Base-by-base conservation (phyloP, 2,797 vertebrate genomes). In the Odontamblyopus rebecca region DNA sequence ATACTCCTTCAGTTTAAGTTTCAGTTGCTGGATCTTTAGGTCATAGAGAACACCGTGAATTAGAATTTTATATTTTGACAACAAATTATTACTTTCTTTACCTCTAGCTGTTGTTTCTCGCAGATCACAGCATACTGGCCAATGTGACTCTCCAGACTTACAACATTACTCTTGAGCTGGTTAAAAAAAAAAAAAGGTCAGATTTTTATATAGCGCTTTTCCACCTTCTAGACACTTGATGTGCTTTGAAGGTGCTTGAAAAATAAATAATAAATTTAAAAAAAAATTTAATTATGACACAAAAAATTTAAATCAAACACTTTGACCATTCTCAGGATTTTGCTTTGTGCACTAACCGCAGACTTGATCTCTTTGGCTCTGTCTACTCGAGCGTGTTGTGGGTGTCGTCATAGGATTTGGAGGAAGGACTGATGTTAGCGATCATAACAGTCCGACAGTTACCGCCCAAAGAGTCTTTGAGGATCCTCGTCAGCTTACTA, bases 401-500 rank as follows among this genome's bases (percentile, higher is more conserved):
- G 0, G 95, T 99, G 82, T 99, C 98, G 69, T 99, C 98, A 4
- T 96, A 98, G 19, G 95, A 96, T 72, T 94, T 57, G 15, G 95
- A 96, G 6, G 98, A 98, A 6, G 98, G 96, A 88, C 97, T 96
- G 72, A 99, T 80, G n/a, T 97, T 96, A 81, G 98, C 97, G 76
- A 99, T 98, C 97, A 99, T 99, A 85, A 99, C 94, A 0, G 98
- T 99, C 57, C 95, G 93, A 88, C 98, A 99, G 88, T 99, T 99
- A 79, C 97, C 97, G 84, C 98, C 98, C 62, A 99, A 92, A 29
- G 97, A 99, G 83, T 98, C 97, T 84, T 99, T 99, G 76, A 99
- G 83, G 41, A 99, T 89, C 50, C 97, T 94, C n/a, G 97, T 99
- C 44, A 99, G 94, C 75, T 99, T 99, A 93, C 98, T 99, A 92